Percentiles rank a stretch among this genome's conserved stretches.
phyloP scores from a whole-genome alignment of 2,797 vertebrate species.

The Semaprochilodus insignis region DNA sequence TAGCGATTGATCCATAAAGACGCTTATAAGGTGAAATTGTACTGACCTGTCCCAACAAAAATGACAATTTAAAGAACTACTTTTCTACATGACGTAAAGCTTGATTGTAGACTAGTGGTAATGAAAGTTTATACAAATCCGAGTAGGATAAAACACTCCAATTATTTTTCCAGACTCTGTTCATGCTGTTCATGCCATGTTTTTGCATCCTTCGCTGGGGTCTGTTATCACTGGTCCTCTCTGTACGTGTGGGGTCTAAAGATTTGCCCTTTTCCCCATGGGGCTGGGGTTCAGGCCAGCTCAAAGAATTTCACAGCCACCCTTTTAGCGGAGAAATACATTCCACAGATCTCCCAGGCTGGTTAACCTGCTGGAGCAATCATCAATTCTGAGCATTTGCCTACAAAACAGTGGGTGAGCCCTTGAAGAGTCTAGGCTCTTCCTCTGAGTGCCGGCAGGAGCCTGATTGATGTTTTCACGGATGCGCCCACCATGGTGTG shows the following conservation, averaged over 20 bases:
- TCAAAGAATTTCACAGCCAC: constrained; percentile 58
- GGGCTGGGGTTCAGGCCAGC: constrained; percentile 45
- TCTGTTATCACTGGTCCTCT: constrained; percentile 19
- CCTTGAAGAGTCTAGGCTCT: constrained; percentile 12
- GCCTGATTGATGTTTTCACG: constrained; percentile 27
- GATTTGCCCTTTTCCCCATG: constrained; percentile 39
- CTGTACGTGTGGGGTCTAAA: constrained; percentile 57
- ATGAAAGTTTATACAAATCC: neutral
- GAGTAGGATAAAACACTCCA: too few relatives aligned
- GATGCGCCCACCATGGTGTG: constrained; percentile 8
- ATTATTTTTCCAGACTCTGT: constrained; percentile 16
- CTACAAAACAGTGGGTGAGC: constrained; percentile 45
- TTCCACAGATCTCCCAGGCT: constrained; percentile 29
- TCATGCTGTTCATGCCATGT: constrained; percentile 6
- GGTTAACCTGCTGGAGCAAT: constrained; percentile 49
- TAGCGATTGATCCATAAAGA: too few relatives aligned
- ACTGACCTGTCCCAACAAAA: too few relatives aligned
- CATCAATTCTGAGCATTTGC: constrained; percentile 33
- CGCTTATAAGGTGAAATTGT: too few relatives aligned
- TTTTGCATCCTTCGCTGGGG: constrained; percentile 4
- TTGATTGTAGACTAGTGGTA: neutral
- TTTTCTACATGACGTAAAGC: neutral
- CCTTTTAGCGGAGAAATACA: constrained; percentile 43
- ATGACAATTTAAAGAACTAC: too few relatives aligned
- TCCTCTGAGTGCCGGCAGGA: neutral